Base-by-base conservation (phyloP, 2,797 vertebrate species). In the Catostomus latipinnis region DNA sequence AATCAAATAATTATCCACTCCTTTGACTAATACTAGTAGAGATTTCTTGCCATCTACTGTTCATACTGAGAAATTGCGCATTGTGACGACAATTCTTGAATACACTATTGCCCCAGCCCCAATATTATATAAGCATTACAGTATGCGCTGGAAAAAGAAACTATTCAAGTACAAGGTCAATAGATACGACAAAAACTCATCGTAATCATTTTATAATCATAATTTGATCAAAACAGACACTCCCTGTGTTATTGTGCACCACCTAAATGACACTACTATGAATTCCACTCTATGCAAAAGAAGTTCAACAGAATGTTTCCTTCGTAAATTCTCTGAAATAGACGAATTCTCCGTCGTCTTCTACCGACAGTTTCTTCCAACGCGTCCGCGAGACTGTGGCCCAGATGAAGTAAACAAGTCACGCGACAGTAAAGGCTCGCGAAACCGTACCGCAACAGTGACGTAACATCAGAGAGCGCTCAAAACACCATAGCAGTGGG, bases 371-470 rank as follows among this genome's bases (percentile, higher is more conserved):
- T 34, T 34, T 34, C 34, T 34, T 34, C 34, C 34, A 34, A 34
- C 2, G 74, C 54, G 50, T 73, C 16, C 61, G 16, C 45, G 18
- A 73, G 12, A 58, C 60, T 16, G 78, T 1, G 43, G 10, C 53
- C 53, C 56, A 18, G 50, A 49, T 57, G 56, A 61, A 62, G 80
- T 86, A 87, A 86, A 87, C 84, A 84, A 85, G 78, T 84, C 66
- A 83, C 67, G 62, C 16, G 81, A 75, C 78, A 14, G 77, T 70
- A 61, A 56, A 63, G 66, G 74, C 81, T 71, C 6, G 43, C 43
- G 45, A 62, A 80, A 10, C 46, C 67, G 63, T 82, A 83, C 75
- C 85, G 87, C 85, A 88, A 87, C 87, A 87, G 85, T 86, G 85
- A 88, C 85, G 87, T 88, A 14, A 10, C 10, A 76, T n/a, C 56